Percentiles rank a stretch among this genome's conserved stretches.
Evolutionary conservation across 1,140 invertebrate species (phyloP).

Genomic region (Psix sp.): DNA sequence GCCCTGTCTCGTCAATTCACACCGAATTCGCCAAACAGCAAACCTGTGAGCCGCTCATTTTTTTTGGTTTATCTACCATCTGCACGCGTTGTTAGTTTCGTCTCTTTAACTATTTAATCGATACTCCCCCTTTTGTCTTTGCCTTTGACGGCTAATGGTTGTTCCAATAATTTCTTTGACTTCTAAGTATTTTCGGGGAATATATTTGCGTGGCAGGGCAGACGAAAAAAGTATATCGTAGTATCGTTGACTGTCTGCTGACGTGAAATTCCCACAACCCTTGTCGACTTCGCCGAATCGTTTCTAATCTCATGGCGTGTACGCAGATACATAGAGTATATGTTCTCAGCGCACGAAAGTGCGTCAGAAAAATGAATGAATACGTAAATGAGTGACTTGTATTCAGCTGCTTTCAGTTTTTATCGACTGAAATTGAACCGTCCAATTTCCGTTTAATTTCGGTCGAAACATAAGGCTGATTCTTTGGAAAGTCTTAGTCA

Average conservation of each 20-base stretch:
- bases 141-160: constrained; percentile 15
- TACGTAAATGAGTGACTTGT: constrained; percentile 47
- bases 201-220: constrained; percentile 50
- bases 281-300: constrained; percentile 49
- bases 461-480: neutral
- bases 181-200: constrained; percentile 52
- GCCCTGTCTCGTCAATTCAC: constrained; percentile 31
- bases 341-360: constrained; percentile 46
- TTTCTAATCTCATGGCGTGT: constrained; percentile 53
- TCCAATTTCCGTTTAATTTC: constrained; percentile 26
- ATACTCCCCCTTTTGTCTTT: constrained; percentile 3
- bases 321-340: constrained; percentile 42
- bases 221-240: constrained; percentile 49
- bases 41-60: neutral
- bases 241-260: constrained; percentile 56
- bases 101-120: too few relatives aligned
- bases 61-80: constrained; percentile 27
- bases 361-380: constrained; percentile 55
- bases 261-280: constrained; percentile 52
- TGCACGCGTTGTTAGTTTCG: constrained; percentile 14
- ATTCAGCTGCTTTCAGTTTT: constrained; percentile 13
- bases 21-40: constrained; percentile 34
- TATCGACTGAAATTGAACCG: constrained; percentile 36
- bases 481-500: too few relatives aligned
- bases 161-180: constrained; percentile 52